Percentiles rank a stretch among this genome's conserved stretches.
phyloP scores from a whole-genome alignment of 1,140 invertebrate species.

The Paracyclopina nana region DNA sequence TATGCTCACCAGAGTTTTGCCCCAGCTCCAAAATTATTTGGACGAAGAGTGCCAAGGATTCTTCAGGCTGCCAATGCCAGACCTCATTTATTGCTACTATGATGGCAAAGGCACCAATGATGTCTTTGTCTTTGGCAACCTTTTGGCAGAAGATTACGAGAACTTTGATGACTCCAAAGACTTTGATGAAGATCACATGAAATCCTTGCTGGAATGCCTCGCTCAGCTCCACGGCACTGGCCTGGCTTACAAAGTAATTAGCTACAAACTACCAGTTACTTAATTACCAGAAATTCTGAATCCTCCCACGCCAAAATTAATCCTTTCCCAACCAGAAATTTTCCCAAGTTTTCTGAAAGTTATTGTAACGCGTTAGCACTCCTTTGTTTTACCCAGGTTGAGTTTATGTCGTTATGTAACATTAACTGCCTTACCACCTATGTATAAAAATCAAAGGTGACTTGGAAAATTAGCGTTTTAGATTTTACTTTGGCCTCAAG shows the following conservation, averaged over 20 bases:
- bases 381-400: too few species aligned
- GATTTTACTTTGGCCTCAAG: too few species aligned
- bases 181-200: slow-evolving; percentile 7
- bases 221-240: slow-evolving; percentile 10
- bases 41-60: slow-evolving; percentile 7
- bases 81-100: slow-evolving; percentile 6
- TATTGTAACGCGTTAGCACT: too few species aligned
- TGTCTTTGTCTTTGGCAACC: slow-evolving; percentile 10
- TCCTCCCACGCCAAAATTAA: too few species aligned
- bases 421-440: too few species aligned
- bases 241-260: background rate
- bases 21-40: slow-evolving; percentile 4
- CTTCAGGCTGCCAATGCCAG: slow-evolving; percentile 3
- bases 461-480: too few species aligned
- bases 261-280: background rate
- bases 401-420: too few species aligned
- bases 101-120: slow-evolving; percentile 3
- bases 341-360: too few species aligned
- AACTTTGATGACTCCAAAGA: background rate
- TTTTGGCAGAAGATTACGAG: background rate
- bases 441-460: too few species aligned
- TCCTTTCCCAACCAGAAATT: too few species aligned
- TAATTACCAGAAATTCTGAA: too few species aligned
- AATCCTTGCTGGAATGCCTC: slow-evolving; percentile 1
- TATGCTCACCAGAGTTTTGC: slow-evolving; percentile 8